These are phyloP conservation scores for Hippasteria phrygiana DNA, from an alignment of 53 echinoderm and acorn worm genomes.

Conservation along the genomic window DNA sequence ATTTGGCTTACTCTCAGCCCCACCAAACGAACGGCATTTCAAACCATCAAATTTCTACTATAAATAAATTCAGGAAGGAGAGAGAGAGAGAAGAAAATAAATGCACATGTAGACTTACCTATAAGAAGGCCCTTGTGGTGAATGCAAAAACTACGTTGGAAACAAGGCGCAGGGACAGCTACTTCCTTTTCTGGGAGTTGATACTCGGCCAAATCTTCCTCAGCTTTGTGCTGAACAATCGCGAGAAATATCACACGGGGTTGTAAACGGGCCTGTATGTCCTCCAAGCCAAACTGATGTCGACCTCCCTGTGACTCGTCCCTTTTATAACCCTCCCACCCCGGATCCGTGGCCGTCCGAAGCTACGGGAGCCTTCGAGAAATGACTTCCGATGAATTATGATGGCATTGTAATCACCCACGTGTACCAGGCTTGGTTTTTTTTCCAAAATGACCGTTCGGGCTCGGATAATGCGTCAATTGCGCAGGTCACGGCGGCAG, in stretches of 20 bases:
- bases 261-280: background rate
- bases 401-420: background rate
- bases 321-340: background rate
- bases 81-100: too few relatives aligned
- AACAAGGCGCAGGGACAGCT: too few relatives aligned
- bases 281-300: slow-evolving; percentile 10
- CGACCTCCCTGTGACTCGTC: background rate
- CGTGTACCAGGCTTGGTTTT: too few relatives aligned
- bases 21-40: too few relatives aligned
- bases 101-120: background rate
- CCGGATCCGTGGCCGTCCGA: too few relatives aligned
- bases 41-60: too few relatives aligned
- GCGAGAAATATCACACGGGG: background rate
- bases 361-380: background rate
- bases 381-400: background rate
- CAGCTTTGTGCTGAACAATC: too few relatives aligned
- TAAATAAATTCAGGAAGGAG: too few relatives aligned
- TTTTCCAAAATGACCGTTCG: background rate
- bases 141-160: background rate
- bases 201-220: too few relatives aligned
- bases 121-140: slow-evolving; percentile 6
- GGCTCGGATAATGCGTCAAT: background rate
- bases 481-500: slow-evolving; percentile 31
- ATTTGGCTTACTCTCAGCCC: too few relatives aligned
- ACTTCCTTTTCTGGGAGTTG: too few relatives aligned